phyloP scores from a whole-genome alignment of 2,888 invertebrate genomes.

The Lepidonotus clava region DNA sequence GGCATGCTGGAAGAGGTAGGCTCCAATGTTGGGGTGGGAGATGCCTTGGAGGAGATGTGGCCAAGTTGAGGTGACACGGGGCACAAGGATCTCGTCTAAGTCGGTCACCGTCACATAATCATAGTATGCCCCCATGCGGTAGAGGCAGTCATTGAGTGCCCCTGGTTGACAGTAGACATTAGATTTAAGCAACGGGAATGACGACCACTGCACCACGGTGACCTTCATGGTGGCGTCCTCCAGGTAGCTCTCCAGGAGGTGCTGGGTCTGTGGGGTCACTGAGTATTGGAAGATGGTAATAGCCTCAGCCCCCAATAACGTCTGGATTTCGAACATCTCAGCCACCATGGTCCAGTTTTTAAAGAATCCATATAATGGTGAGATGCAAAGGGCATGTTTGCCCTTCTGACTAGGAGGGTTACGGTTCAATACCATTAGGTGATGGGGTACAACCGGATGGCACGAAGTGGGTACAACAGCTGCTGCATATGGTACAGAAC shows the following conservation, averaged over 20 bases:
- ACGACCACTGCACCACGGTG: conserved; percentile 59
- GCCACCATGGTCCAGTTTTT: conserved; percentile 57
- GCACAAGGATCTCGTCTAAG: conserved; percentile 62
- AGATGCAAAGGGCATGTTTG: conserved; percentile 55
- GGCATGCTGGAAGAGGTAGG: conserved; percentile 63
- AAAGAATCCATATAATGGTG: conserved; percentile 59
- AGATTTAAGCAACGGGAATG: conserved; percentile 41
- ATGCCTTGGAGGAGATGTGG: conserved; percentile 55
- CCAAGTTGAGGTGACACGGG: conserved; percentile 57
- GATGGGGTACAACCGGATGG: conserved; percentile 4
- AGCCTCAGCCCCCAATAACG: conserved; percentile 57
- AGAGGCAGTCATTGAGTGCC: conserved; percentile 64
- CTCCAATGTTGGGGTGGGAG: conserved; percentile 54
- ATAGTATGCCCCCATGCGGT: conserved; percentile 58
- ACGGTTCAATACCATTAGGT: conserved; percentile 59
- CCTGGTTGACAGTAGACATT: conserved; percentile 58
- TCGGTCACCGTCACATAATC: conserved; percentile 60
- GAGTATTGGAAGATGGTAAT: conserved; percentile 60
- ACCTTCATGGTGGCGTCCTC: conserved; percentile 21
- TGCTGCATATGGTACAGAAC: conserved; percentile 60
- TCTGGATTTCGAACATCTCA: conserved; percentile 62
- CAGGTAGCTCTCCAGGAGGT: conserved; percentile 52
- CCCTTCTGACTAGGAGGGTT: conserved; percentile 27
- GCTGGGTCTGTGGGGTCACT: background rate
- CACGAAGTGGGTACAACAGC: conserved; percentile 56